Base-by-base conservation (phyloP, 2,113 vertebrate species). In the Emydocephalus ijimae region DNA sequence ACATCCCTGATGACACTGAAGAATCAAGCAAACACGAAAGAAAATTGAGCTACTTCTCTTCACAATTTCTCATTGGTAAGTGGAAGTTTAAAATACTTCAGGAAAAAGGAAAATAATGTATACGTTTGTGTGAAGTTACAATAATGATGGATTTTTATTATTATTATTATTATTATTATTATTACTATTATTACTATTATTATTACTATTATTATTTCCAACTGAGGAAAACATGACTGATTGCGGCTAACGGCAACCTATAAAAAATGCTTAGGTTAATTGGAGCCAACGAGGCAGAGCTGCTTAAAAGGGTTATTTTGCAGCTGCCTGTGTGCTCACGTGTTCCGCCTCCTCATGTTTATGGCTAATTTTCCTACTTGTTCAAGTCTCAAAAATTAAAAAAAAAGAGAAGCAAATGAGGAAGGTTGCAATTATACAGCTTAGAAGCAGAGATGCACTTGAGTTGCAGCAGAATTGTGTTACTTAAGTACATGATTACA, bases 341-440 rank as follows among this genome's bases (percentile, higher is more conserved):
- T 43, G 92, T 95, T 91, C 39, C 52, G n/a, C 92, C 88, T 23
- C 23, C 93, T 94, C 90, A 61, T 88, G 90, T 92, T 96, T 91
- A 88, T 87, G 93, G 95, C 95, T 96, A 95, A 96, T 97, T 97
- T 97, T 94, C 89, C 85, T 94, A 92, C 94, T 96, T 95, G 92
- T 95, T 95, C 95, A 94, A 95, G 94, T 97, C 89, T 96, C 48
- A 95, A 96, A 96, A 97, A 92, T 55, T 34, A 59, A 94, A 61
- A 21, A 26, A 56, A 26, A 7, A 26, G 57, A 34, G 29, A 34
- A 90, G 90, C 81, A 93, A 91, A 85, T 23, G 5, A 57, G 50
- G 61, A 90, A 95, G 74, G 61, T 50, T n/a, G 93, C 55, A 94
- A 87, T 96, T 97, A 94, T 91, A 90, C 93, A 85, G 91, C 92